Conservation (phyloP, 2,113 vertebrate genomes). For the Xerus inauris region DNA sequence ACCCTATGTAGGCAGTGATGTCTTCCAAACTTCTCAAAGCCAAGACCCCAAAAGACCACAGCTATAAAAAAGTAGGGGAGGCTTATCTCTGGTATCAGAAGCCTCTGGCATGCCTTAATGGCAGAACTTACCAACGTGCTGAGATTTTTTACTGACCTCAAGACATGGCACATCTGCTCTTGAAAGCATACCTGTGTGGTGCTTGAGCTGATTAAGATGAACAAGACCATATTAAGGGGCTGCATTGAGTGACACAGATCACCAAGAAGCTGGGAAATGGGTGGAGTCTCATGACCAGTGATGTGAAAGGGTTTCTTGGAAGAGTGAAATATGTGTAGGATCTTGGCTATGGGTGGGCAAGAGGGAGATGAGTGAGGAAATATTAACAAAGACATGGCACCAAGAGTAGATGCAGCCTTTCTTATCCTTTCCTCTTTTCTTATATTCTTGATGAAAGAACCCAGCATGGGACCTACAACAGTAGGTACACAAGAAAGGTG, state of each 20-base stretch:
- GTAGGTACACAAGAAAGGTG: background rate
- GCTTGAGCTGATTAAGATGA: background rate
- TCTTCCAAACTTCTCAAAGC: background rate
- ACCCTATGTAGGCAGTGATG: background rate
- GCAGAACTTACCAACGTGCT: background rate
- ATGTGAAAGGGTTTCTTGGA: background rate
- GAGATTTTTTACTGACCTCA: background rate
- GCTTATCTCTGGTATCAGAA: background rate
- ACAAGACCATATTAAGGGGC: background rate
- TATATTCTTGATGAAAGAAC: conserved; percentile 2
- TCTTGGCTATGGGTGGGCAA: background rate
- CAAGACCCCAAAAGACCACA: background rate
- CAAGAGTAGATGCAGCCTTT: background rate
- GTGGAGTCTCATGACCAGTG: background rate
- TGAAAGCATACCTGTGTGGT: background rate
- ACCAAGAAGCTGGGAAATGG: background rate
- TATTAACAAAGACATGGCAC: background rate
- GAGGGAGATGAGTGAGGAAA: background rate
- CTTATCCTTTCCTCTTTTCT: background rate
- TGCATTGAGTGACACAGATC: background rate
- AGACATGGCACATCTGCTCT: background rate
- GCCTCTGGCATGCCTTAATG: background rate
- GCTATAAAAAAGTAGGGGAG: background rate
- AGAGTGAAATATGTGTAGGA: background rate
- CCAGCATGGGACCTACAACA: background rate